Base-by-base conservation (phyloP, 1,140 invertebrate species). In the Drosophila ironensis region DNA sequence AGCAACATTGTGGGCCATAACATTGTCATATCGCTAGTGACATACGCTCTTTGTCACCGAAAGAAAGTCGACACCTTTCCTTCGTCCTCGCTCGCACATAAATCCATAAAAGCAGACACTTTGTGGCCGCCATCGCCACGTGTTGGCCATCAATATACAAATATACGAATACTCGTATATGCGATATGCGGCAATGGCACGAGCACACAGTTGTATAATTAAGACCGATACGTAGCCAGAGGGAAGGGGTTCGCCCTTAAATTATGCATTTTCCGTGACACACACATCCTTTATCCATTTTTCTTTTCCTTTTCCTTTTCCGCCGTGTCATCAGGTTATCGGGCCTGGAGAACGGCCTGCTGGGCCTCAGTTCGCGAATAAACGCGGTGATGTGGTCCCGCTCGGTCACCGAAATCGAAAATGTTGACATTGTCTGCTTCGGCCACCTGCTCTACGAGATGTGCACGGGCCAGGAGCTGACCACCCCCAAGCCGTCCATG, bases 361-460 rank as follows among this genome's bases (percentile, higher is more conserved):
- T 97, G n/a, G 95, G 95, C 0, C 93, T 95, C 14, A 92, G 93
- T 19, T 95, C 96, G 12, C 92, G 94, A 46, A 94, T 52, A 90
- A 92, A 69, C 91, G 92, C 64, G 77, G 91, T 81, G 35, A 90
- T 72, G 78, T 90, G 57, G 90, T 92, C 46, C 75, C 90, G 71
- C 42, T 91, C 92, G 33, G 92, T 93, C 17, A 92, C 92, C 38
- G 92, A 93, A 4, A 91, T 94, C 45, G 91, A 91, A 74, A 90
- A 89, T 75, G 90, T 92, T 14, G 96, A 97, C 89, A 93, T 94
- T 0, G 91, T 97, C 48, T 95, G 94, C 56, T 96, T 98, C 82
- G 93, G 93, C 2, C 95, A 97, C 89, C 92, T 98, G 71, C 91
- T 98, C 22, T 97, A 96, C 90, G 96, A 98, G 91, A 98, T 98